Conservation (phyloP, 1,140 invertebrate genomes). For the Drosophila hydei region DNA sequence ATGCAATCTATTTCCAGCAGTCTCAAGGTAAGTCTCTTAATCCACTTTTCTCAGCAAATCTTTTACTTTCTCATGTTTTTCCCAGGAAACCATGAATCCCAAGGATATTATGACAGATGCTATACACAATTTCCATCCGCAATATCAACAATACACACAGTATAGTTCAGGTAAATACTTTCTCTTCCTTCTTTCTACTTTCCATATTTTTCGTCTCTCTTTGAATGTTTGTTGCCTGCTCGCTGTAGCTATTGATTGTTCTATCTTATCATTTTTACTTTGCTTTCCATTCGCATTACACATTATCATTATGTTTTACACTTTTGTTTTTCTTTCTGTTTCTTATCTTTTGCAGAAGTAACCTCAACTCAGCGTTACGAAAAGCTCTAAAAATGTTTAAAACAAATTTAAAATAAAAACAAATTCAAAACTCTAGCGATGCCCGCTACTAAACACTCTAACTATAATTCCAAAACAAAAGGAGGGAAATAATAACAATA, state of each 20-base stretch:
- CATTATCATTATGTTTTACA: slow-evolving; percentile 67
- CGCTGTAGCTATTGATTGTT: slow-evolving; percentile 58
- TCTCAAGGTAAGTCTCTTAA: slow-evolving; percentile 90
- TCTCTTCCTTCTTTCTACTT: slow-evolving; percentile 12
- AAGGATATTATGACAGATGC: slow-evolving; percentile 99
- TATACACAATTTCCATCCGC: slow-evolving; percentile 99
- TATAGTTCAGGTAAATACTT: slow-evolving; percentile 92
- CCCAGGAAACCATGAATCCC: slow-evolving; percentile 99
- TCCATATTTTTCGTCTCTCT: slow-evolving; percentile 38
- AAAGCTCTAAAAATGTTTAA: slow-evolving; percentile 88
- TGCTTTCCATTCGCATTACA: slow-evolving; percentile 47
- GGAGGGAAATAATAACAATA: slow-evolving; percentile 28
- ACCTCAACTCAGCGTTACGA: slow-evolving; percentile 94
- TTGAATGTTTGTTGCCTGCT: slow-evolving; percentile 55
- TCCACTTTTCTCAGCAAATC: background rate
- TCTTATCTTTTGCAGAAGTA: slow-evolving; percentile 91
- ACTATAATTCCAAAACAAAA: slow-evolving; percentile 28
- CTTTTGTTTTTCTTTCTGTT: slow-evolving; percentile 73
- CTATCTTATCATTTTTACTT: slow-evolving; percentile 48
- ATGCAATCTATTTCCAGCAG: slow-evolving; percentile 99
- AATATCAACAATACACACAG: slow-evolving; percentile 99
- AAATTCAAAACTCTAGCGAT: slow-evolving; percentile 51
- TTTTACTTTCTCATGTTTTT: slow-evolving; percentile 36
- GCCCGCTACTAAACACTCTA: slow-evolving; percentile 57
- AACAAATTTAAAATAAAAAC: background rate